phyloP scores from a whole-genome alignment of 2,113 vertebrate genomes.

The Pandion haliaetus region DNA sequence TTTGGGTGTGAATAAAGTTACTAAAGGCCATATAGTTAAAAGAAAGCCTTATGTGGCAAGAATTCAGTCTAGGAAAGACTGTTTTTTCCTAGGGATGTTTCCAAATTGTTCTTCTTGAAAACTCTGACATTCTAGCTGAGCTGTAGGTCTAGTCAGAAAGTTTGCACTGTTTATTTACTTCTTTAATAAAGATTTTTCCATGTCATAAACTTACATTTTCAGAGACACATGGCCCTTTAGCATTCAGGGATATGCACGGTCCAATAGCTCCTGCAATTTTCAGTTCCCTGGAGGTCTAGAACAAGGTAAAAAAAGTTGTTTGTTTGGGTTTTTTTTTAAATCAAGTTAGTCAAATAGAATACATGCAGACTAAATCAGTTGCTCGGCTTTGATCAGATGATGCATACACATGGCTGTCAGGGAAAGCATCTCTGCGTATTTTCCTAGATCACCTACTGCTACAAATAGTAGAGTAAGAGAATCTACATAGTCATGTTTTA shows the following conservation, averaged over 20 bases:
- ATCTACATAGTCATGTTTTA: background rate
- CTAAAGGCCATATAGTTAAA: background rate
- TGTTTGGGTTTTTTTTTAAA: background rate
- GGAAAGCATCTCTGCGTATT: background rate
- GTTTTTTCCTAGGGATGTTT: background rate
- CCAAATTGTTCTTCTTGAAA: background rate
- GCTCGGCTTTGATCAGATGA: background rate
- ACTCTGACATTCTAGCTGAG: background rate
- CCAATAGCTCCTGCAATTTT: slow-evolving; percentile 93
- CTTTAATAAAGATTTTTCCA: background rate
- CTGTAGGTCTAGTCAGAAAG: background rate
- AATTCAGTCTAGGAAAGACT: background rate
- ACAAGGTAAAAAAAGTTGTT: background rate
- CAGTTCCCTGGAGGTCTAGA: slow-evolving; percentile 91
- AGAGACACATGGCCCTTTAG: slow-evolving; percentile 89
- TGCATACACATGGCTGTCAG: background rate
- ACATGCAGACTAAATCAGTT: background rate
- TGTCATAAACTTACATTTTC: slow-evolving; percentile 85
- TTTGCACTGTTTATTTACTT: background rate
- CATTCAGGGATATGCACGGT: slow-evolving; percentile 88
- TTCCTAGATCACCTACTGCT: background rate
- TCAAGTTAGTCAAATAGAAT: background rate
- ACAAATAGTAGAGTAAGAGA: background rate
- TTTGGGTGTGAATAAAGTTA: background rate
- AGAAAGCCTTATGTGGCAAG: background rate